Evolutionary conservation across 2,113 vertebrate genomes (phyloP), one percentile per base, ranked within the genome.

Genomic region (Amblyornis subalaris): DNA sequence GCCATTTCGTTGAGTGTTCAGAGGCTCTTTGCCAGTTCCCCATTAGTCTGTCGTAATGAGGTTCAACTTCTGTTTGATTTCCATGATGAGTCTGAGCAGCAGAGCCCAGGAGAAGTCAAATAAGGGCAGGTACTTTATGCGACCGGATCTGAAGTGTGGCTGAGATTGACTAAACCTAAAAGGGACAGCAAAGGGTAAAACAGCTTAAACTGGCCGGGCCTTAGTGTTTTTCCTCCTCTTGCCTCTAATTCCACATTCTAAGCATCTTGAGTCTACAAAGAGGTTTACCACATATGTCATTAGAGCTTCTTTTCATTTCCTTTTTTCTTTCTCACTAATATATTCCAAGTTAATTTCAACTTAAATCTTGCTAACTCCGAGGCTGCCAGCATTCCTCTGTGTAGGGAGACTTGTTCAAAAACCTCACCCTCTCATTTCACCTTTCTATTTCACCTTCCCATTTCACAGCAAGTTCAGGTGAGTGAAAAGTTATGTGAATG

Each of bases 271-370:
- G 4, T 61, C 78, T 71, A 64, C 58, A 61, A 95, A 90, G 65
- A 95, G 91, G 92, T 94, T 91, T 94, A 88, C 69, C 9, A 1
- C 9, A 1, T 88, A 75, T 95, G 86, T 62, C 76, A 88, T 85
- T 91, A 95, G 19, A 74, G 29, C 23, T 83, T 89, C 44, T 84
- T 95, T 94, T 95, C 1, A 95, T 97, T 93, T 95, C 73, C 77
- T 85, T 89, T 93, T 89, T 76, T 31, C 16, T 76, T 85, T 40
- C 33, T 64, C 35, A 58, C 38, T 94, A 91, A 80, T 91, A 26
- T 15, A 66, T 77, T 93, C 87, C 23, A 71, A 93, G 40, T 89
- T 87, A 90, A 60, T 94, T 88, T 89, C 2, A 7, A 70, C 36
- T 67, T 89, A 89, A 92, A 72, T 88, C 88, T 88, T n/a, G 25